Base-by-base conservation (phyloP, 2,888 invertebrate species). In the Pocota personata region DNA sequence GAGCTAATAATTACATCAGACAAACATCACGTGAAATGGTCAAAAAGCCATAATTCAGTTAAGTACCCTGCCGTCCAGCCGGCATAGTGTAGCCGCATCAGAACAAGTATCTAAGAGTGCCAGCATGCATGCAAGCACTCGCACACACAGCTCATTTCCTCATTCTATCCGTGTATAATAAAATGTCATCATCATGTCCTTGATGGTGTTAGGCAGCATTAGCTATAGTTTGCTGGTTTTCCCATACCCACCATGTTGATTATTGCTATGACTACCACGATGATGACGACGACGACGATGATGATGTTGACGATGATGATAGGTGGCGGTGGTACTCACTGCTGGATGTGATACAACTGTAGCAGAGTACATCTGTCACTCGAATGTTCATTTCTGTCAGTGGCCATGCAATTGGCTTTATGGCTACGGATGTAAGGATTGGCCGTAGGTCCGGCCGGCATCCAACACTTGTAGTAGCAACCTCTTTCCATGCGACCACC, bases 11-110 rank as follows among this genome's bases (percentile, higher is more conserved):
- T 88, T 87, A 87, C 87, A 88, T 88, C 87, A 88, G 82, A 78
- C 82, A 88, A 88, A 88, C 87, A 88, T 87, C 88, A 88, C 83
- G 80, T 78, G 73, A 88, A 88, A 87, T 88, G 87, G 87, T 88
- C 88, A 88, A 88, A 88, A 88, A 88, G 88, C 87, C 82, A 83
- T 88, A 88, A 88, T 88, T 88, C 87, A 88, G 75, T 88, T 88
- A 88, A 75, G 88, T 72, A 78, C 83, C 83, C 79, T 77, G 69
- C 67, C 73, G 72, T 72, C 58, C 52, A 67, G 79, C 30, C 32
- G 48, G 46, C 19, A 60, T 27, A 43, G 43, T 50, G 58, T 27
- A 60, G 67, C 55, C 75, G 43, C 66, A 71, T 60, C 30, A 21
- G 77, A 35, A 73, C 67, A 48, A 55, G 43, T 40, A 76, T 8